Conservation (phyloP, 2,113 vertebrate genomes). For the Nannospalax galili region DNA sequence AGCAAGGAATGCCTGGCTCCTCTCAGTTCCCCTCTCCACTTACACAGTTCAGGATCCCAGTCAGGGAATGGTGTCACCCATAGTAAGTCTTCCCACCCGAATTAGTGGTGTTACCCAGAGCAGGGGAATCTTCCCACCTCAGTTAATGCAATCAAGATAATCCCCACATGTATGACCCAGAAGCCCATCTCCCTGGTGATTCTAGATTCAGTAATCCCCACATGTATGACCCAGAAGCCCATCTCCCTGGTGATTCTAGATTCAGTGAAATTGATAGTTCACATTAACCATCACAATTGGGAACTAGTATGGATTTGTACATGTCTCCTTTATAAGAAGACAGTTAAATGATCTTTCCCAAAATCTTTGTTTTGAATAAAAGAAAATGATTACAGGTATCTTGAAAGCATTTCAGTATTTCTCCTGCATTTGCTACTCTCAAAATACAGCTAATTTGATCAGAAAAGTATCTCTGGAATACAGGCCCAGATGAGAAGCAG, state of each 20-base stretch:
- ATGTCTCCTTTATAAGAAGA: not conserved
- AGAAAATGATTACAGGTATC: not conserved
- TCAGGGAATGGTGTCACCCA: not conserved
- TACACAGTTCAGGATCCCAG: not conserved
- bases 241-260: not conserved
- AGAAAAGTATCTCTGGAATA: not conserved
- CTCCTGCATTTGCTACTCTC: not conserved
- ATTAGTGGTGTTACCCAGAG: not conserved
- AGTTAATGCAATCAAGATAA: not conserved
- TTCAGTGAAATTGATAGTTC: not conserved
- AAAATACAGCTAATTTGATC: not conserved
- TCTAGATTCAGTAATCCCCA: not conserved
- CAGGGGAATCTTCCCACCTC: not conserved
- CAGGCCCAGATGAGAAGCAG: not conserved
- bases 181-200: not conserved
- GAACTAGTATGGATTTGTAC: not conserved
- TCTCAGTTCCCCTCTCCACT: not conserved
- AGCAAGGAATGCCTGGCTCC: not conserved
- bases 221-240: not conserved
- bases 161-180: not conserved
- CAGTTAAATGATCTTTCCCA: slow-evolving; percentile 30
- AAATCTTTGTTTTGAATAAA: not conserved
- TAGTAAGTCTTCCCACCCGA: no score
- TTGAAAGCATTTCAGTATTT: not conserved
- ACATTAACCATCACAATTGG: not conserved